Evolutionary conservation across 2,888 invertebrate species (phyloP), one percentile per base, ranked within the genome.

Genomic region (Perdita meconis): DNA sequence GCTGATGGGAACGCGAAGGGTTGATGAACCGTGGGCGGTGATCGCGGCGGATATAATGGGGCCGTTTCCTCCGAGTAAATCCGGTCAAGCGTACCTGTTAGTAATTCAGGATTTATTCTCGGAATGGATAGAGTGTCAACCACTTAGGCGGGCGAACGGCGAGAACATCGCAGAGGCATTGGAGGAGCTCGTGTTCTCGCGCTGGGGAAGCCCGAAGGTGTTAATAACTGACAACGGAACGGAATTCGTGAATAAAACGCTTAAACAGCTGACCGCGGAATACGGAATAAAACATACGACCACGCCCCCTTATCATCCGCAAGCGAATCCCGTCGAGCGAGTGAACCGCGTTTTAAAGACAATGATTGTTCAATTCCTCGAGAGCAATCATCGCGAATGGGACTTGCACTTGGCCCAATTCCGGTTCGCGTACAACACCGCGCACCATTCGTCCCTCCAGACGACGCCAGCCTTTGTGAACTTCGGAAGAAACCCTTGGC

Each of bases 11-110:
- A n/a, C 4, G 44, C 44, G 44, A 1, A 13, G n/a, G 3, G 44
- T 44, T 5, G 44, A 44, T 1, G 16, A 13, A 3, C 44, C 44
- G n/a, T 44, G 44, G 44, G n/a, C 44, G n/a, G 44, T 44, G 1
- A 44, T 44, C 44, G 44, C 44, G 4, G 44, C 44, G n/a, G 44
- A 44, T 40, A 40, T 40, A 10, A 40, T 40, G 38, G 38, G 38
- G 13, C 38, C 38, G 12, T 13, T 40, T 8, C 44, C 44, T n/a
- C 44, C 44, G 44, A 44, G 44, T n/a, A 13, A n/a, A 1, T n/a
- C 13, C 3, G 44, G 44, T 1, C 16, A n/a, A 1, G 4, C 1
- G 4, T 44, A 44, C 16, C 16, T 44, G 2, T 5, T 44, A 1
- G 44, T 44, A 16, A 13, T 40, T 8, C 38, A 40, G 13, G 38